Percentiles rank a stretch among this genome's conserved stretches.
Evolutionary conservation across 1,140 invertebrate species (phyloP).

Genomic region (Chelonus insularis): DNA sequence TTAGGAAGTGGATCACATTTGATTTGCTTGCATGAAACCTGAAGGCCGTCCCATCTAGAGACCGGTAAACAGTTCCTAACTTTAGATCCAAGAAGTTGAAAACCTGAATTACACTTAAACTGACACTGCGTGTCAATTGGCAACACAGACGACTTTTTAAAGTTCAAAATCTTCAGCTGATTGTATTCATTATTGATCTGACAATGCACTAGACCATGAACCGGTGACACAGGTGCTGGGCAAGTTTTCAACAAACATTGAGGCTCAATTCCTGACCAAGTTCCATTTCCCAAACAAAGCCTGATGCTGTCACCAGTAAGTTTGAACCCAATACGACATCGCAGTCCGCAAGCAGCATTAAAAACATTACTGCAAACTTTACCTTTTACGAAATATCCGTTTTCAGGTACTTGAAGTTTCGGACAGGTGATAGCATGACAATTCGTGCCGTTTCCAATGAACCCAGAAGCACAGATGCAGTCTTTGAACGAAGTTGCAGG

Average conservation of each 20-base stretch:
- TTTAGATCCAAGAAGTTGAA: constrained; percentile 67
- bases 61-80: constrained; percentile 70
- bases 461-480: constrained; percentile 67
- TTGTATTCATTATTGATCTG: constrained; percentile 56
- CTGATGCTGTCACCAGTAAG: constrained; percentile 68
- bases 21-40: constrained; percentile 67
- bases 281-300: constrained; percentile 67
- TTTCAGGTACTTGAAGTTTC: constrained; percentile 62
- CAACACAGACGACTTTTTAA: constrained; percentile 37
- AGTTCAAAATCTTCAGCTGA: constrained; percentile 17
- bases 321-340: constrained; percentile 70
- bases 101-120: constrained; percentile 69
- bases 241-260: constrained; percentile 66
- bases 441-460: constrained; percentile 52
- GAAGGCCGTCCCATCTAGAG: constrained; percentile 71
- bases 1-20: constrained; percentile 61
- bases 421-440: constrained; percentile 69
- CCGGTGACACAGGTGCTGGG: constrained; percentile 59
- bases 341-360: constrained; percentile 71
- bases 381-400: constrained; percentile 71
- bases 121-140: constrained; percentile 69
- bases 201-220: constrained; percentile 66
- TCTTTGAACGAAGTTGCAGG: constrained; percentile 60
- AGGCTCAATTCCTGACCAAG: constrained; percentile 68
- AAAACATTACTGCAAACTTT: constrained; percentile 66